Evolutionary conservation across 2,797 vertebrate genomes (phyloP), one percentile per base, ranked within the genome.

Genomic region (Rhincodon typus): DNA sequence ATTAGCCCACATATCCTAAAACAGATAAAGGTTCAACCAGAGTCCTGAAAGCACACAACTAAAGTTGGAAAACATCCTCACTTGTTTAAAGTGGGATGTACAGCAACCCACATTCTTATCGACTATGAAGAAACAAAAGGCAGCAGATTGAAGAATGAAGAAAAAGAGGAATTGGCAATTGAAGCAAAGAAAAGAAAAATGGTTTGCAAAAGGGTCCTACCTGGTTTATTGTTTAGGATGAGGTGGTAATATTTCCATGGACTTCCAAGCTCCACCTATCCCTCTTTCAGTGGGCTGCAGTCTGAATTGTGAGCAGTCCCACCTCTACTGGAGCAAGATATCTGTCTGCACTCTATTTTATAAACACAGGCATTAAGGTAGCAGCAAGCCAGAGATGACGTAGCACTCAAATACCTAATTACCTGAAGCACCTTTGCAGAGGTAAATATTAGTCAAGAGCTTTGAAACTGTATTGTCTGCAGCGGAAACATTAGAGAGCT

Each of bases 281-380:
- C 62, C 66, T 93, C 62, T 57, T 84, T 69, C 66, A 69, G 42
- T 93, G 90, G 62, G 25, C 90, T 93, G 90, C 66, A 69, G 23
- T 93, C 90, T 38, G 90, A 10, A 69, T 7, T 93, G 62, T 38
- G 25, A 42, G 34, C 42, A 72, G 38, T 94, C 46, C 69, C 42
- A 95, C 94, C 46, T 95, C 12, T 13, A 77, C 94, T 77, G 69
- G 53, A 66, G 94, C 42, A 34, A 2, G 94, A 2, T 53, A 50
- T 50, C 46, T 77, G 42, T 74, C 46, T 53, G 69, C 94, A 53
- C 70, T 53, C 67, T 94, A 94, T 74, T 94, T 94, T 70, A 94
- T 94, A 94, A 94, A 77, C 94, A 72, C 94, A 95, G 25, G 88
- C 34, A 91, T 66, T 91, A n/a, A 91, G 53, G 70, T 74, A 74